Evolutionary conservation across 2,113 vertebrate genomes (phyloP).

Genomic region (Halcyon senegalensis): DNA sequence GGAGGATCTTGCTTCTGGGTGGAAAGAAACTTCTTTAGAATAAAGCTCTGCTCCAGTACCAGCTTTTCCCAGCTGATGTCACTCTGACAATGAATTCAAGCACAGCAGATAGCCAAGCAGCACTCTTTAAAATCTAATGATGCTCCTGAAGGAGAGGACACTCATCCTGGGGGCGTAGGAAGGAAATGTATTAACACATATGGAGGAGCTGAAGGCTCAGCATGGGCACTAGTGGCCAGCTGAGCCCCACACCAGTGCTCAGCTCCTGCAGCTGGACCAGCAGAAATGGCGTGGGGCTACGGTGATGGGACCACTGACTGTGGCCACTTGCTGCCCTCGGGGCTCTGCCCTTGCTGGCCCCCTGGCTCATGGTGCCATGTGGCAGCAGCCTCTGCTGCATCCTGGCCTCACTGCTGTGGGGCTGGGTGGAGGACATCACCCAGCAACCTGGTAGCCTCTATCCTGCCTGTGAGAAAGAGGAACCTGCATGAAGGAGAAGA

Average conservation of each 20-base stretch:
- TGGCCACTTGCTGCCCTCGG: rapidly evolving
- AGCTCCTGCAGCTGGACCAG: neutral
- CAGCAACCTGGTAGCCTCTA: neutral
- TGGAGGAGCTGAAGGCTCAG: neutral
- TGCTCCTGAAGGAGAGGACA: neutral
- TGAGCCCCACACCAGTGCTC: neutral
- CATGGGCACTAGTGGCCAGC: neutral
- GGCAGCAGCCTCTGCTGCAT: neutral
- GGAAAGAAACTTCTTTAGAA: neutral
- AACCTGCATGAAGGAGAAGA: neutral
- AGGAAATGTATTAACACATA: neutral
- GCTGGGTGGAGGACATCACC: neutral
- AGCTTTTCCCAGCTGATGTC: conserved; percentile 61
- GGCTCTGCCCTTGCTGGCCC: rapidly evolving
- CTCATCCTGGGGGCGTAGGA: rapidly evolving
- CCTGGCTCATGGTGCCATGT: rapidly evolving
- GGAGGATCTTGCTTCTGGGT: neutral
- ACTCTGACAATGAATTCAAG: conserved; percentile 40
- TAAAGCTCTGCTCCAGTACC: conserved; percentile 19
- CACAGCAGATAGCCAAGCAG: neutral
- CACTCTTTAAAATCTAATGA: neutral
- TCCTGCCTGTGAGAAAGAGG: neutral
- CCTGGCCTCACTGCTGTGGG: neutral
- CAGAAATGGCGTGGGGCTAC: neutral
- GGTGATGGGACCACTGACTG: rapidly evolving